Evolutionary conservation across 1,140 invertebrate species (phyloP), one percentile per base, ranked within the genome.

Genomic region (Leptopilina boulardi): DNA sequence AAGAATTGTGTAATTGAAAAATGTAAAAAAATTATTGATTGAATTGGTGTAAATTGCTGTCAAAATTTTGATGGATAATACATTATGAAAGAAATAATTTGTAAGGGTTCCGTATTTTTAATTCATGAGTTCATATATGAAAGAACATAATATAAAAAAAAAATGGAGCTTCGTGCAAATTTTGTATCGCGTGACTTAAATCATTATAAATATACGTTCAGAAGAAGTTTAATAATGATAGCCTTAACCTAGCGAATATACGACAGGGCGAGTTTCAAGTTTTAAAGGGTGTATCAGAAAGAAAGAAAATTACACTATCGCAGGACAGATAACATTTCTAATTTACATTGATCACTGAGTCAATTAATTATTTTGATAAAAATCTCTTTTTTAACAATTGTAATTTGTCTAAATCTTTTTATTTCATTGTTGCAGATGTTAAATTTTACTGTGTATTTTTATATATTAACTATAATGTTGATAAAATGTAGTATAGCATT

Each of bases 221-320:
- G 47, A 51, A 51, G 47, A 51, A 51, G 47, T 47, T 47, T 38
- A 38, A 47, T 47, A 47, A 47, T 47, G 47, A 51, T 51, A 51
- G 47, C 47, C 47, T 51, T 51, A 51, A 51, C 47, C 47, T 51
- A 51, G 47, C 47, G 47, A 51, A 51, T n/a, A n/a, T n/a, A 51
- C 47, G 18, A 51, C 47, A 18, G 44, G 44, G 44, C 47, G n/a
- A 51, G 47, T 51, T 51, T 51, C 47, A 18, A 18, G 13, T 51
- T 18, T 51, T 51, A 51, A 51, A 51, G 47, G 47, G 47, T 51
- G 47, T n/a, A 18, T 51, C 47, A 51, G 18, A 51, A 51, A 3
- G 2, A 51, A 51, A 51, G 47, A 51, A 18, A 51, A 51, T 18
- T 51, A 51, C 47, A 51, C n/a, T 51, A 51, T 18, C 47, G n/a